A percentile compares a stretch with the other conserved stretches of the same genome.
These are phyloP conservation scores for Lasioglossum pauxillum DNA, from an alignment of 2,888 invertebrate species.

Conservation along the genomic window DNA sequence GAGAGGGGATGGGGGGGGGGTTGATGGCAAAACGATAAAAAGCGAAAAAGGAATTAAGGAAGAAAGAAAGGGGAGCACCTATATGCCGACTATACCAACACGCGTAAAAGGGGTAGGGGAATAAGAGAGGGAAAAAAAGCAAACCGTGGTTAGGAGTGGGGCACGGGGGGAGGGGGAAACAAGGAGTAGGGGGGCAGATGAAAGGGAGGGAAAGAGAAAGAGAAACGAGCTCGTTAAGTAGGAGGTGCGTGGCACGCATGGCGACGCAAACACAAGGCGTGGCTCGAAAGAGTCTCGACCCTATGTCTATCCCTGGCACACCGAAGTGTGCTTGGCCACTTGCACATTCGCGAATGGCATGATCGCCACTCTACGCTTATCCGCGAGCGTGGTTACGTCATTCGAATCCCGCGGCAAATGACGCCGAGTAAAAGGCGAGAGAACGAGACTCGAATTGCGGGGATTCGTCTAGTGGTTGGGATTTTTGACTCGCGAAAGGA, in stretches of 20 bases:
- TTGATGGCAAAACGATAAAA: neutral
- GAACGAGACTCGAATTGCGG: neutral
- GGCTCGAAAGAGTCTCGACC: constrained; percentile 77
- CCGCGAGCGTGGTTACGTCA: constrained; percentile 66
- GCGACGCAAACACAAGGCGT: constrained; percentile 83
- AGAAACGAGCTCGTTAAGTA: constrained; percentile 77
- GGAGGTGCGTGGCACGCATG: constrained; percentile 83
- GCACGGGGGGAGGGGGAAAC: constrained; percentile 7
- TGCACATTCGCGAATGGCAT: constrained; percentile 49
- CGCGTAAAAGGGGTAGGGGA: neutral
- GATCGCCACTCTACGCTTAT: constrained; percentile 54
- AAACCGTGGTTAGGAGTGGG: neutral
- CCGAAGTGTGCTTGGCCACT: constrained; percentile 37
- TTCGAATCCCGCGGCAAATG: constrained; percentile 47
- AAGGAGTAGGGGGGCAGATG: constrained; percentile 8
- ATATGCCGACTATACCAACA: neutral
- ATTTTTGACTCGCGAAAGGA: neutral
- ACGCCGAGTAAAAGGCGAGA: constrained; percentile 47
- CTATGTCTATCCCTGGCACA: constrained; percentile 56
- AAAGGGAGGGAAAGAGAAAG: constrained; percentile 21
- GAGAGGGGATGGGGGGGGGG: too few species aligned
- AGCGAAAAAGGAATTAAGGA: constrained; percentile 22
- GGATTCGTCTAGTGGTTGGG: neutral
- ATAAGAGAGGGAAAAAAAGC: constrained; percentile 13
- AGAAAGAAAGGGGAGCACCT: constrained; percentile 14